phyloP scores from a whole-genome alignment of 2,888 invertebrate genomes.

The Nowickia ferox region DNA sequence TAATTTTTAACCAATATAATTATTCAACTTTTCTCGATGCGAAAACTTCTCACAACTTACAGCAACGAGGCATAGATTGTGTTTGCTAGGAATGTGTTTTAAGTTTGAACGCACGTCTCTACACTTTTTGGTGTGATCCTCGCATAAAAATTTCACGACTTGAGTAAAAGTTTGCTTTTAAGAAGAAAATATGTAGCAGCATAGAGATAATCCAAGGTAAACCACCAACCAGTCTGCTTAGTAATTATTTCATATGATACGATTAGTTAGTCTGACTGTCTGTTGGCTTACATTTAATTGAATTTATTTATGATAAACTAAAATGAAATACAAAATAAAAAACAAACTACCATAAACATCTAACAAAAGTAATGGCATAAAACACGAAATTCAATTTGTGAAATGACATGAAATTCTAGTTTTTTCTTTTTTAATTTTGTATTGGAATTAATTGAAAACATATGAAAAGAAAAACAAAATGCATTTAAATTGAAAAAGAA shows the following conservation, averaged over 20 bases:
- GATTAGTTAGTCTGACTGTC: slow-evolving; percentile 6
- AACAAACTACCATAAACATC: slow-evolving; percentile 41
- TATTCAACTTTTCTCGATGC: too few relatives aligned
- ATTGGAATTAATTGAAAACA: slow-evolving; percentile 25
- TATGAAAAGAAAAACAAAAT: slow-evolving; percentile 24
- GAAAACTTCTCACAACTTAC: too few relatives aligned
- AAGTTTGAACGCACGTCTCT: background rate
- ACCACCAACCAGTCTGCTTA: slow-evolving; percentile 45
- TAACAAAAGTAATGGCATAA: slow-evolving; percentile 37
- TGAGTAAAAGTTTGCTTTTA: slow-evolving; percentile 44
- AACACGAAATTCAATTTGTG: slow-evolving; percentile 58
- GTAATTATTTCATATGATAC: slow-evolving; percentile 47
- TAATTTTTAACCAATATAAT: too few relatives aligned
- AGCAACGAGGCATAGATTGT: too few relatives aligned
- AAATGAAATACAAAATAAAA: slow-evolving; percentile 34
- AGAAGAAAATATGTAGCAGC: slow-evolving; percentile 43
- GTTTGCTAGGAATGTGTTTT: too few relatives aligned
- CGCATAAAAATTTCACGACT: slow-evolving; percentile 4
- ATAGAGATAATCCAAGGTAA: slow-evolving; percentile 41
- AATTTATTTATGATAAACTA: slow-evolving; percentile 32
- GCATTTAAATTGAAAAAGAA: slow-evolving; percentile 3
- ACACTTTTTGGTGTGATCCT: background rate
- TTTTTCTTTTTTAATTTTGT: background rate
- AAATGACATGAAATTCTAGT: slow-evolving; percentile 53
- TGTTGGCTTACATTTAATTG: slow-evolving; percentile 46